Evolutionary conservation across 2,888 invertebrate species (phyloP), one percentile per base, ranked within the genome.

Genomic region (Vanessa cardui): DNA sequence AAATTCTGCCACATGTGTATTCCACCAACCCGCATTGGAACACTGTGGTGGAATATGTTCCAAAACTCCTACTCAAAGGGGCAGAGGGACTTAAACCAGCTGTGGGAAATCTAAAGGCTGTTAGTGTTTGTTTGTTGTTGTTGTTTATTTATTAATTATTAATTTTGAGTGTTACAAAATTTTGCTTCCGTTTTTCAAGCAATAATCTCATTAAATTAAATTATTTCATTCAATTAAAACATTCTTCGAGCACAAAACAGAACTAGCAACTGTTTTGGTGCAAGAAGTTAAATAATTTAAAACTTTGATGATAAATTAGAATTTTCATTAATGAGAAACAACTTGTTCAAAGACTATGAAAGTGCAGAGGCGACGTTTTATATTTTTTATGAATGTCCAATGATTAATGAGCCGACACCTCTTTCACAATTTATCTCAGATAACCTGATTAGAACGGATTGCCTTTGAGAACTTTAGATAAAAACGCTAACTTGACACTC

Each of bases 361-460:
- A 69, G 58, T 70, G 75, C 72, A 61, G 46, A 73, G 66, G 71
- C 69, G 63, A 62, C 63, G 31, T 62, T 62, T 67, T 70, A 69
- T 58, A 69, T 64, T 68, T 73, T 67, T 74, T 73, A 76, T 75
- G 76, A 77, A 77, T 76, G 72, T 69, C 64, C 62, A 63, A 65
- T 75, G 78, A 77, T 78, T 76, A 75, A 78, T 74, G 78, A 77
- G 61, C 47, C 18, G 67, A 64, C 73, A 72, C 74, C 75, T 76
- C 74, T 54, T 66, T 76, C 74, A 75, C 71, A 71, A 74, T 79
- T 79, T 74, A 77, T 74, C 74, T 75, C 73, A 72, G 73, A 77
- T 78, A 76, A 76, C 74, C 72, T 73, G 77, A 78, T 80, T 77
- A 78, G 72, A 77, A 78, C 70, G 72, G 71, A 76, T 75, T 71